Evolutionary conservation across 1,140 invertebrate genomes (phyloP), one percentile per base, ranked within the genome.

Genomic region (Phymorhynchus buccinoides): DNA sequence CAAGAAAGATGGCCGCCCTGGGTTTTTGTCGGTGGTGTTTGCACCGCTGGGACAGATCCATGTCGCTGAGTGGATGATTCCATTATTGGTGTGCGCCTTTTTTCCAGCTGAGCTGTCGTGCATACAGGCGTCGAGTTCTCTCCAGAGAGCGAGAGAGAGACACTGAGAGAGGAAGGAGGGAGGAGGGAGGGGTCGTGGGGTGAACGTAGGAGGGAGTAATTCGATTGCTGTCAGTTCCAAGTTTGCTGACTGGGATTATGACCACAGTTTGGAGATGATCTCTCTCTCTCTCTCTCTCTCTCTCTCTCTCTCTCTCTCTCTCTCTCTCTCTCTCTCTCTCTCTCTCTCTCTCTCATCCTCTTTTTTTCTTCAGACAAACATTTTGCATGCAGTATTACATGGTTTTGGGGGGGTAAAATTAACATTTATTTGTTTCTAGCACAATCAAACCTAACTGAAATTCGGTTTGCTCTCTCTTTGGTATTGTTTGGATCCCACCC

Each of bases 41-140:
- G 56, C 56, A 62, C 56, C 56, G 56, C 56, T 62, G 56, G 56
- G 56, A 62, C 56, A 62, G 12, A 62, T 62, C 56, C 56, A 62
- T 62, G 56, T 62, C 56, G 56, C 56, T 62, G 56, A 62, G 56
- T 62, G 56, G 56, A 62, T 62, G n/a, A 62, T 62, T 62, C 56
- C 18, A 62, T 62, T 62, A 3, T 3, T 62, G 56, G 56, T 27
- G 7, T 62, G 56, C 56, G 56, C 56, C 56, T 62, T 62, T n/a
- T 62, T 62, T 62, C 56, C 56, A 62, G 56, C 56, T 62, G 56
- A 62, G 56, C 7, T 1, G 0, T 62, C 56, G 56, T 62, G 56
- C 56, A 27, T 62, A 27, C 56, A 62, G 56, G 56, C 56, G 56
- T 62, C 56, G 56, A 62, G 22, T 16, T 62, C 56, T 62, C 56